Conservation (phyloP, 2,888 invertebrate species). For the Oegoconia quadripuncta region DNA sequence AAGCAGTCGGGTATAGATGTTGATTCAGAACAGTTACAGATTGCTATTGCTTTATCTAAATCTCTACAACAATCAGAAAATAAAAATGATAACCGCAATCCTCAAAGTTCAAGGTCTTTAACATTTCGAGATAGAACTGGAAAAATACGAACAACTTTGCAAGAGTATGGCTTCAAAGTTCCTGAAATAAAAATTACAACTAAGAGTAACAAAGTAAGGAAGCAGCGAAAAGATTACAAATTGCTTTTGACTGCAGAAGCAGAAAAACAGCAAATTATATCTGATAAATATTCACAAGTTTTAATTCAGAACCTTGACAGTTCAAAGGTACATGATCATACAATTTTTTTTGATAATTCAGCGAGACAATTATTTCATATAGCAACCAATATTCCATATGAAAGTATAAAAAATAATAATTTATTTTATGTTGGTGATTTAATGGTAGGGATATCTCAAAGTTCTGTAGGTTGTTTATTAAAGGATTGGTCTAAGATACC, state of each 20-base stretch:
- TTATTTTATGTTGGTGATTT: constrained; percentile 69
- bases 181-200: constrained; percentile 42
- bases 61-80: constrained; percentile 56
- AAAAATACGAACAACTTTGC: constrained; percentile 73
- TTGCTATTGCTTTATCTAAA: constrained; percentile 83
- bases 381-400: constrained; percentile 46
- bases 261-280: constrained; percentile 52
- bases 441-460: constrained; percentile 55
- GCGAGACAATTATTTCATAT: constrained; percentile 37
- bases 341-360: neutral
- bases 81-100: constrained; percentile 12
- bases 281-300: constrained; percentile 53
- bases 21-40: constrained; percentile 82
- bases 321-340: constrained; percentile 7
- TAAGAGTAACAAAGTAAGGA: constrained; percentile 33
- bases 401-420: constrained; percentile 38
- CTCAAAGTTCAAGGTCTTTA: constrained; percentile 21
- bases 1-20: constrained; percentile 69
- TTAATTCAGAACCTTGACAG: constrained; percentile 42
- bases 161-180: constrained; percentile 81
- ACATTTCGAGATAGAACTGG: constrained; percentile 45
- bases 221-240: constrained; percentile 44
- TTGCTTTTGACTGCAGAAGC: constrained; percentile 40
- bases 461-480: constrained; percentile 70
- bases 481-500: constrained; percentile 81